Evolutionary conservation across 1,140 invertebrate genomes (phyloP).

Genomic region (Drosophila quadrilineata): DNA sequence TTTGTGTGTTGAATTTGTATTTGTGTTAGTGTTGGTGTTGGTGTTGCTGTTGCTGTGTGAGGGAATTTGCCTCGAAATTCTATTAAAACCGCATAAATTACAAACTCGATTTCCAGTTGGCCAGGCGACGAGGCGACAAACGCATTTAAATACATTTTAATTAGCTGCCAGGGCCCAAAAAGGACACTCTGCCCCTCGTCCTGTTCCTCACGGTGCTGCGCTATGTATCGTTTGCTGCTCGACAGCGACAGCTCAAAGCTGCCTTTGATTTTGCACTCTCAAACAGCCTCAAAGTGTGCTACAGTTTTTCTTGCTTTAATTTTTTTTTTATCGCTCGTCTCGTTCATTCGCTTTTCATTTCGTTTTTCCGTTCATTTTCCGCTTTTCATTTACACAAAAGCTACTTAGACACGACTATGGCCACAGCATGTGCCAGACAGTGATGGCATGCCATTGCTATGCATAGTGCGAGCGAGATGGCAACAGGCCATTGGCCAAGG

Average conservation of each 20-base stretch:
- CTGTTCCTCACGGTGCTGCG: not conserved
- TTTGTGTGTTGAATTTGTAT: constrained; percentile 12
- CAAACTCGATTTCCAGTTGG: constrained; percentile 35
- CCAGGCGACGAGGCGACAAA: constrained; percentile 20
- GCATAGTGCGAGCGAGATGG: not conserved
- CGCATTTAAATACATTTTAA: constrained; percentile 76
- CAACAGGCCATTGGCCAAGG: constrained; percentile 14
- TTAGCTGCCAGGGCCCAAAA: constrained; percentile 63
- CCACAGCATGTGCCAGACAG: not conserved
- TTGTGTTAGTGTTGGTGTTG: not conserved
- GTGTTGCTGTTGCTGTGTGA: no score
- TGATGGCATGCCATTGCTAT: no score
- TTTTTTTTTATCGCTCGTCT: constrained; percentile 26
- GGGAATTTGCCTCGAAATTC: constrained; percentile 22
- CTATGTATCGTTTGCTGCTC: no score
- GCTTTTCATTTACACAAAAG: constrained; percentile 68
- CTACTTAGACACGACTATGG: constrained; percentile 72
- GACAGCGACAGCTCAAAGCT: constrained; percentile 15
- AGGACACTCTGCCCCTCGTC: not conserved
- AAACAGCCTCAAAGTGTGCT: constrained; percentile 51
- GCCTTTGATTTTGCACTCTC: constrained; percentile 34
- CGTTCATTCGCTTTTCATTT: constrained; percentile 3
- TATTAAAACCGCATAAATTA: constrained; percentile 50
- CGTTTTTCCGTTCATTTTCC: constrained; percentile 35
- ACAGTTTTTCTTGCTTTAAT: constrained; percentile 39